Percentiles rank a stretch among this genome's conserved stretches.
These are phyloP conservation scores for pig (Sus scrofa) DNA, from an alignment of 2,113 vertebrate species.

Conservation along the genomic window T2T-Sscrofa CM000820.6:126104001-126104500, in stretches of 20 bases:
- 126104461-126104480: conserved; percentile 28
- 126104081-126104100: conserved; percentile 85
- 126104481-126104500: conserved; percentile 38
- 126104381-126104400: neutral
- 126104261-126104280: neutral
- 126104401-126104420: conserved; percentile 35
- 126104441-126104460: conserved; percentile 47
- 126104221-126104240: conserved; percentile 3
- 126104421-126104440: neutral
- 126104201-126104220: neutral
- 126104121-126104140: conserved; percentile 21
- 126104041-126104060: conserved; percentile 93
- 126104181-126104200: neutral
- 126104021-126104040: conserved; percentile 96
- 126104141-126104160: conserved; percentile 12
- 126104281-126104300: neutral
- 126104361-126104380: neutral
- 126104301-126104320: neutral
- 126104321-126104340: neutral
- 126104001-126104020: conserved; percentile 98
- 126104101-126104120: neutral
- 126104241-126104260: neutral
- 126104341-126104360: neutral
- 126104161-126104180: neutral
- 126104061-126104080: conserved; percentile 92